Conservation (phyloP, 2,797 vertebrate species). For the Paramormyrops hopkinsi region DNA sequence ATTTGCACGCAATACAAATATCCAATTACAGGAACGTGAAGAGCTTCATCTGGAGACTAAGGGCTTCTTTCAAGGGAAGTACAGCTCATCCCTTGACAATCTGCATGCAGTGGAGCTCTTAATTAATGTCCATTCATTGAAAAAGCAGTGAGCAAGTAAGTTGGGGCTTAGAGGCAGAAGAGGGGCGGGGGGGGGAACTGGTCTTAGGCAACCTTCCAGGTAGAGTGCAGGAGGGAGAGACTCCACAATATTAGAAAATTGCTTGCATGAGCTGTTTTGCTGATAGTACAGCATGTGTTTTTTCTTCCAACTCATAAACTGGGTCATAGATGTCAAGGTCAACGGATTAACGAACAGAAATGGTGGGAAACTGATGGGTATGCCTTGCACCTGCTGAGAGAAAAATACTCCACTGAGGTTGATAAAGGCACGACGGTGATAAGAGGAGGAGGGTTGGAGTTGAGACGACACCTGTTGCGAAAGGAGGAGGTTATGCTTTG, state of each 20-base stretch:
- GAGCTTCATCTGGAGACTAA: conserved; percentile 22
- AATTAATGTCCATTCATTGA: conserved; percentile 36
- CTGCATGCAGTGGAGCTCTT: conserved; percentile 24
- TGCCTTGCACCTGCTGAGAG: background rate
- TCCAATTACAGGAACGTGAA: conserved; percentile 33
- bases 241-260: background rate
- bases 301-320: background rate
- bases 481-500: background rate
- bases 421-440: background rate
- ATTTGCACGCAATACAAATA: conserved; percentile 39
- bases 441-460: background rate
- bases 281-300: background rate
- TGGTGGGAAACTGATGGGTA: background rate
- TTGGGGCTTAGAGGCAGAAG: conserved; percentile 5
- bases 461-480: background rate
- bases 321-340: background rate
- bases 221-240: background rate
- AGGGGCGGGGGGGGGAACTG: background rate
- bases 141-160: conserved; percentile 26
- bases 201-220: background rate
- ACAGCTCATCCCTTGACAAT: conserved; percentile 2
- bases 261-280: background rate
- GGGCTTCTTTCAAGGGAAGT: conserved; percentile 4
- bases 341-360: background rate
- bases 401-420: background rate